A percentile compares a stretch with the other conserved stretches of the same genome.
These are phyloP conservation scores for Sebastes oblongus DNA, from an alignment of 2,797 vertebrate species.

Conservation along the genomic window DNA sequence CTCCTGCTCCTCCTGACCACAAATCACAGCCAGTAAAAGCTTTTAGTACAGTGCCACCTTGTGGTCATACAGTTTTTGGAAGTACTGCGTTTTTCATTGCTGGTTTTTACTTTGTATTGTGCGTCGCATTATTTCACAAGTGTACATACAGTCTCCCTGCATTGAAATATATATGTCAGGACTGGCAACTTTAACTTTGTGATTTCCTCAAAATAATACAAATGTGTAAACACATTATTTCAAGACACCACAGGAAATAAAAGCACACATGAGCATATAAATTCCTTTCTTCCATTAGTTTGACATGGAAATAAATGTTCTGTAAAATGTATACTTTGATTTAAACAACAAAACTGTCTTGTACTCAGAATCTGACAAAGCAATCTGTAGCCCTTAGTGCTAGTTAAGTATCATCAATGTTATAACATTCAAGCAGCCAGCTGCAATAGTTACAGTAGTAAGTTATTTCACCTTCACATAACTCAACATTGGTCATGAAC, in stretches of 20 bases:
- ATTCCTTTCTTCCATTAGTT: neutral
- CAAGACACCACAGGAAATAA: neutral
- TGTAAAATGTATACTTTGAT: neutral
- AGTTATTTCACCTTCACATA: neutral
- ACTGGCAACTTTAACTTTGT: slow-evolving; percentile 18
- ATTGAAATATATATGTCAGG: slow-evolving; percentile 1
- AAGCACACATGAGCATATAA: neutral
- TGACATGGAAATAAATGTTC: slow-evolving; percentile 1
- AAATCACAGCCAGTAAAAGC: slow-evolving; percentile 7
- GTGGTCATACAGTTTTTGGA: slow-evolving; percentile 39
- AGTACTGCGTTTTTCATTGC: slow-evolving; percentile 3
- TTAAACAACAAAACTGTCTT: slow-evolving; percentile 1
- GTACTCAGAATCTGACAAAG: neutral
- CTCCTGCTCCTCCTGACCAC: neutral
- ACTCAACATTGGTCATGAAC: neutral
- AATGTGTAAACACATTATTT: slow-evolving; percentile 5
- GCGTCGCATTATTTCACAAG: slow-evolving; percentile 17
- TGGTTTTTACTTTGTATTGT: slow-evolving; percentile 37
- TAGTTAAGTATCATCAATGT: slow-evolving; percentile 32
- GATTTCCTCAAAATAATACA: slow-evolving; percentile 26
- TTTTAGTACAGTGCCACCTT: slow-evolving; percentile 63
- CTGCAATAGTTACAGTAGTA: slow-evolving; percentile 41
- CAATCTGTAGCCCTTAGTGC: slow-evolving; percentile 30
- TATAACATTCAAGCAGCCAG: slow-evolving; percentile 55
- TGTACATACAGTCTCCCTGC: slow-evolving; percentile 20